Conservation (phyloP, 2,888 invertebrate genomes). For the Prostheceraeus crozeri region DNA sequence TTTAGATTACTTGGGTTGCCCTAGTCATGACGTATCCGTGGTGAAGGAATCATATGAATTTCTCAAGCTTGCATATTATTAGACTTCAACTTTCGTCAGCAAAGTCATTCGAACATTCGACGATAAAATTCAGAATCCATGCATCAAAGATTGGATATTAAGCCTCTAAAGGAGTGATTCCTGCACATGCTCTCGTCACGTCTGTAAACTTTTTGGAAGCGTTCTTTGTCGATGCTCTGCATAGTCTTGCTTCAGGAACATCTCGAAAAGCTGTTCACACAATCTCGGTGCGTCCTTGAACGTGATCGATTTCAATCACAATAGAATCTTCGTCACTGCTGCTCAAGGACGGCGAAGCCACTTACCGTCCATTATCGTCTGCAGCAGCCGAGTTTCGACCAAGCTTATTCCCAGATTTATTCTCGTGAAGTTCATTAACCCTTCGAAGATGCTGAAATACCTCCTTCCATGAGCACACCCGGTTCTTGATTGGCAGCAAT, state of each 20-base stretch:
- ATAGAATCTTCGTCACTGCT: constrained; percentile 18
- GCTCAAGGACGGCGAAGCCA: not conserved
- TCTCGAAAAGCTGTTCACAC: not conserved
- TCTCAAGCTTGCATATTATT: not conserved
- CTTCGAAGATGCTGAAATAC: too few species aligned
- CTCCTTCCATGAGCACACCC: too few species aligned
- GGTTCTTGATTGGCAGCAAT: too few species aligned
- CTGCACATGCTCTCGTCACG: constrained; percentile 15
- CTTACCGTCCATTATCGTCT: too few species aligned
- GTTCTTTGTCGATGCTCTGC: constrained; percentile 1
- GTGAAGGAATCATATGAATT: too few species aligned
- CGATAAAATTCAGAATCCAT: constrained; percentile 14
- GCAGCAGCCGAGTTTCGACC: too few species aligned
- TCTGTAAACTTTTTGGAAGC: not conserved
- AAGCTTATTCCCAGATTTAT: too few species aligned
- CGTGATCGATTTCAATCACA: not conserved
- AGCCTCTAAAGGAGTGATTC: constrained; percentile 18
- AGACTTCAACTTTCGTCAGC: not conserved
- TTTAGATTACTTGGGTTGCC: too few species aligned
- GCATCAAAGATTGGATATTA: constrained; percentile 8
- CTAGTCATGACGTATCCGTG: too few species aligned
- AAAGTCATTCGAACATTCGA: constrained; percentile 5
- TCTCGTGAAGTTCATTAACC: too few species aligned
- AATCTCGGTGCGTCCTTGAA: constrained; percentile 7
- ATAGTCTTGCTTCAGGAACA: not conserved